phyloP scores from a whole-genome alignment of 37 sponge, comb jelly and placozoan genomes.

The Halisarca cf. caerulea region DNA sequence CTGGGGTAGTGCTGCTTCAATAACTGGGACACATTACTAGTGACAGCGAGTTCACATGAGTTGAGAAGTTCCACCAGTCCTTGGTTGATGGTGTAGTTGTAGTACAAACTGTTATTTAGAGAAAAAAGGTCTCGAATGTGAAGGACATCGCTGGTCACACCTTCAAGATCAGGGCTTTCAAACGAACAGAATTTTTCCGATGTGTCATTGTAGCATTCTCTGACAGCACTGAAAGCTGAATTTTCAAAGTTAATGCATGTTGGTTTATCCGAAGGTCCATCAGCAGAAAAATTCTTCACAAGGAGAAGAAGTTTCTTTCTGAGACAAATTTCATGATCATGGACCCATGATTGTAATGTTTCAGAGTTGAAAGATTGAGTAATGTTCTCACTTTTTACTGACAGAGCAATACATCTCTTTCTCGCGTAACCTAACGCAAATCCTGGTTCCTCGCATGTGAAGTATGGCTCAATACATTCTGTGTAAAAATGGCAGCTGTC shows the following conservation, averaged over 20 bases:
- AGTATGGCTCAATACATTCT: slow-evolving; percentile 51
- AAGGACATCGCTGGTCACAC: neutral
- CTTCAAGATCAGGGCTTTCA: neutral
- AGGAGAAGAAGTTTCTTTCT: slow-evolving; percentile 33
- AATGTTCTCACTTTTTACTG: neutral
- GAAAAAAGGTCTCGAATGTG: neutral
- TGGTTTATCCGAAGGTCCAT: slow-evolving; percentile 11
- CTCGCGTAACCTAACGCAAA: slow-evolving; percentile 49
- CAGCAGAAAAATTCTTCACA: neutral
- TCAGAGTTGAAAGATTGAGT: too few relatives aligned
- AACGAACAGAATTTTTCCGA: neutral
- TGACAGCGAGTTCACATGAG: neutral
- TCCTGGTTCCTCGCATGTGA: slow-evolving; percentile 39
- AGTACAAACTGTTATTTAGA: neutral
- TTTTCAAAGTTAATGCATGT: slow-evolving; percentile 53
- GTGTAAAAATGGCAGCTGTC: slow-evolving; percentile 47
- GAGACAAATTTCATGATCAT: slow-evolving; percentile 52
- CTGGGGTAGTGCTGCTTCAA: neutral
- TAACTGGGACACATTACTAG: neutral
- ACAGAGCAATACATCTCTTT: slow-evolving; percentile 37
- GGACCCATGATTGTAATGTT: slow-evolving; percentile 24
- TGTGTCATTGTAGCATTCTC: slow-evolving; percentile 43
- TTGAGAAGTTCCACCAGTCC: neutral
- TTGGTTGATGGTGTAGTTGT: neutral
- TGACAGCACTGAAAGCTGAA: slow-evolving; percentile 35